Percentiles rank a stretch among this genome's conserved stretches.
Conservation (phyloP, 2,797 vertebrate species). For the Muscicapa striata region DNA sequence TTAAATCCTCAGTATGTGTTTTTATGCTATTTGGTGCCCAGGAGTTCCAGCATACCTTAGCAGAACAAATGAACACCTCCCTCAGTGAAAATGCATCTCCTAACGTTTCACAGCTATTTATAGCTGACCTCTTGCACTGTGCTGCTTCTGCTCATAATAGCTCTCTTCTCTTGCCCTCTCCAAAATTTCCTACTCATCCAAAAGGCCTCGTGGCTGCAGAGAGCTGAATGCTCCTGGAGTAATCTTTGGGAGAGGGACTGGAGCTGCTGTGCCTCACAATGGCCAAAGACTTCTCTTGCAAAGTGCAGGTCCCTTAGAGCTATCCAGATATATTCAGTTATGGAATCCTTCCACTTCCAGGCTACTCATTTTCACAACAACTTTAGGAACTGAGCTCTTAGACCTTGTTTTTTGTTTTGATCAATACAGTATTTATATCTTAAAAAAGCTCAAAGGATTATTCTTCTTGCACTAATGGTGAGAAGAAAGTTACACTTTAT, state of each 20-base stretch:
- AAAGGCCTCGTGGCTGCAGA: background rate
- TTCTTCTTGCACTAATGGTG: background rate
- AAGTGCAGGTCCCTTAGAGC: background rate
- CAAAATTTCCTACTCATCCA: background rate
- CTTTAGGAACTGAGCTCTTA: background rate
- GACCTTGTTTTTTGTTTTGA: background rate
- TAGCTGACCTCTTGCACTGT: background rate
- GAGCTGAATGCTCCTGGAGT: background rate
- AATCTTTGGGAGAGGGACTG: background rate
- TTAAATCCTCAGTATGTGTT: background rate
- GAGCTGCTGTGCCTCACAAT: background rate
- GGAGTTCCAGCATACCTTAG: background rate
- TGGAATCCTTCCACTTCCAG: background rate
- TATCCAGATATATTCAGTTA: too few species aligned
- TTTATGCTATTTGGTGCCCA: background rate
- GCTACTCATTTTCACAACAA: background rate
- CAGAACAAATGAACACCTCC: background rate
- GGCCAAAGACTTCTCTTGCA: accelerated
- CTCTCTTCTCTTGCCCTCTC: background rate
- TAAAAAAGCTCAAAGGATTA: background rate
- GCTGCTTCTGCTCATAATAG: background rate
- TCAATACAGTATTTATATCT: background rate
- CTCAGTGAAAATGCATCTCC: background rate
- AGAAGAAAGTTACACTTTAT: background rate
- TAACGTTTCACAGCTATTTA: background rate